A percentile compares a stretch with the other conserved stretches of the same genome.
These are phyloP conservation scores for Pogonocherus hispidulus DNA, from an alignment of 2,888 invertebrate genomes.

Conservation along the genomic window DNA sequence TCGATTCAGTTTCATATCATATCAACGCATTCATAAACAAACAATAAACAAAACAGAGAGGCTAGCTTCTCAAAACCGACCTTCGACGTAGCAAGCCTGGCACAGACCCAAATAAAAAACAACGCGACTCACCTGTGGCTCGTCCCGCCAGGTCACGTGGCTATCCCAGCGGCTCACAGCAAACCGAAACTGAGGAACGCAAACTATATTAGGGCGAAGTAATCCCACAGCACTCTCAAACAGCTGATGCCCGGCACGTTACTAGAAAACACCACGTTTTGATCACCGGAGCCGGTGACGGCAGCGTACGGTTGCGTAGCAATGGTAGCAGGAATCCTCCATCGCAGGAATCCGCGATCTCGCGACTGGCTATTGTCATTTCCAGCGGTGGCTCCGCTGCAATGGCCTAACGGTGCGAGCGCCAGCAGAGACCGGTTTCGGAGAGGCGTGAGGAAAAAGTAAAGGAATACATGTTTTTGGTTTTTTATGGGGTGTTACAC, in stretches of 20 bases:
- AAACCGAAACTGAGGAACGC: neutral
- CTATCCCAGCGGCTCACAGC: neutral
- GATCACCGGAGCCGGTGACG: slow-evolving; percentile 9
- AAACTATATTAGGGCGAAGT: neutral
- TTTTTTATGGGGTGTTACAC: neutral
- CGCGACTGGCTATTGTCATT: slow-evolving; percentile 19
- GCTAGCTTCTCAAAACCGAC: neutral
- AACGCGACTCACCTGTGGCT: slow-evolving; percentile 25
- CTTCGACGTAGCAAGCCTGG: neutral
- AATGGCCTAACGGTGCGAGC: slow-evolving; percentile 22
- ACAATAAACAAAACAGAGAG: neutral
- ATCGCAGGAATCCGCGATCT: slow-evolving; percentile 17
- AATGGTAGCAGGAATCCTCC: slow-evolving; percentile 21
- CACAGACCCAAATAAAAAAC: neutral
- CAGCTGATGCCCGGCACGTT: slow-evolving; percentile 21
- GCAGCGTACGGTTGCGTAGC: slow-evolving; percentile 22
- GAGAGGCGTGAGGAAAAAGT: slow-evolving; percentile 4
- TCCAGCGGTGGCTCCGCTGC: slow-evolving; percentile 7
- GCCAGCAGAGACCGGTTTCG: slow-evolving; percentile 15
- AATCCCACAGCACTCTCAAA: slow-evolving; percentile 18
- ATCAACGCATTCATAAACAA: too few relatives aligned
- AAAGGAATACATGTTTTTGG: slow-evolving; percentile 2
- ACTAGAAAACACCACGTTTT: slow-evolving; percentile 21
- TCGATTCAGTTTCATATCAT: too few relatives aligned
- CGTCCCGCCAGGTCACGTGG: slow-evolving; percentile 17